These are phyloP conservation scores for Cygnus buccinator DNA, from an alignment of 2,113 vertebrate genomes.

Conservation along the genomic window DNA sequence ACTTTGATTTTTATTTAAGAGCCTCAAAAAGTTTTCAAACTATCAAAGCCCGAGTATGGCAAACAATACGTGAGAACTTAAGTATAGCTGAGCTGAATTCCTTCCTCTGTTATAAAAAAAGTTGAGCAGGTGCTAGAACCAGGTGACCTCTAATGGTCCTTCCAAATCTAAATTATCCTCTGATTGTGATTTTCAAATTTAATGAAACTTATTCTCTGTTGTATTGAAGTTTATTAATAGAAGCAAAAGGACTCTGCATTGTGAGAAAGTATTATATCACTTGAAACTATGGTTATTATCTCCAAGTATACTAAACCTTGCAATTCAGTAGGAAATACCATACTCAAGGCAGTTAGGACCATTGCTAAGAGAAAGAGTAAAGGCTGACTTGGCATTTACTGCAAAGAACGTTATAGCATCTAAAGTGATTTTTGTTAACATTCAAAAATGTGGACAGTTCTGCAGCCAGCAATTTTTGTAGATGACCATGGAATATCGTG, in stretches of 20 bases:
- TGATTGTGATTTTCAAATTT: neutral
- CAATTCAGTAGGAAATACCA: neutral
- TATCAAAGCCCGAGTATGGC: neutral
- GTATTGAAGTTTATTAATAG: neutral
- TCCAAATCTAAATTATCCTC: neutral
- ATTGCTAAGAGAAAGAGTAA: neutral
- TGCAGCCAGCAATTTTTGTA: neutral
- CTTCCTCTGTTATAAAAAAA: neutral
- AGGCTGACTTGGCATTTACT: neutral
- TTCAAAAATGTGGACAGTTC: neutral
- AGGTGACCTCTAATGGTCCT: neutral
- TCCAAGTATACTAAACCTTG: neutral
- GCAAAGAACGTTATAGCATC: neutral
- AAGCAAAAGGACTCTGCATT: neutral
- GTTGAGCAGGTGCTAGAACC: neutral
- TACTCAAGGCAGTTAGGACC: neutral
- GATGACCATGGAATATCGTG: neutral
- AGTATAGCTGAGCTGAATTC: neutral
- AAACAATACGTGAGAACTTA: neutral
- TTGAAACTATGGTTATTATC: neutral
- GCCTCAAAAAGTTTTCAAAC: neutral
- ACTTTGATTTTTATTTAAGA: neutral
- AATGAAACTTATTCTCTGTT: neutral
- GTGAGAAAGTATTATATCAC: neutral
- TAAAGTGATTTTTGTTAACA: neutral